Evolutionary conservation across 2,888 invertebrate species (phyloP).

Genomic region (Dryococelus australis): DNA sequence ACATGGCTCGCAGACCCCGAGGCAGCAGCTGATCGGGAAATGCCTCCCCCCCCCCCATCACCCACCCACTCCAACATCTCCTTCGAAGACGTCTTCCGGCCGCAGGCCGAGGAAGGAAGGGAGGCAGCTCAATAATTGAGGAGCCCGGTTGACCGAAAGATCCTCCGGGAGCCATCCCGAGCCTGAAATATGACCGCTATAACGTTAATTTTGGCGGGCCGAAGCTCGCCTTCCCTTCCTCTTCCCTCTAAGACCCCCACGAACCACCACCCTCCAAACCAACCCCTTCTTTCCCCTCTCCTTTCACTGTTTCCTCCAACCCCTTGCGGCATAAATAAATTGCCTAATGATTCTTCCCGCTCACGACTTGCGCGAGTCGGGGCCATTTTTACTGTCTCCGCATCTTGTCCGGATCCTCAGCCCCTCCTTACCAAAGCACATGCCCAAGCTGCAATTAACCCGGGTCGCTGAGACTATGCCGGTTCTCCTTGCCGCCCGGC

Average conservation of each 20-base stretch:
- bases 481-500: background rate
- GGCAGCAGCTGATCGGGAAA: no score
- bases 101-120: background rate
- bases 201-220: slow-evolving; percentile 24
- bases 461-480: background rate
- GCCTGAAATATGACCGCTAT: slow-evolving; percentile 25
- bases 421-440: background rate
- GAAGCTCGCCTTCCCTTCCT: background rate
- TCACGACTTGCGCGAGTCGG: background rate
- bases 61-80: background rate
- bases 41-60: no score
- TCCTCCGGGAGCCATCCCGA: slow-evolving; percentile 22
- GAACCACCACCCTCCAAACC: background rate
- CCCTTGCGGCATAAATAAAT: slow-evolving; percentile 20
- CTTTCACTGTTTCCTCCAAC: background rate
- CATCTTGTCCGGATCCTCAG: background rate
- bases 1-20: no score
- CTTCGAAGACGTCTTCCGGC: background rate
- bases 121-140: slow-evolving; percentile 25
- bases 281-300: background rate
- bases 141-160: slow-evolving; percentile 24
- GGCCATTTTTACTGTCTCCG: background rate
- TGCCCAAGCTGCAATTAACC: background rate
- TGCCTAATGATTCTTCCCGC: slow-evolving; percentile 18
- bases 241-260: background rate